phyloP scores from a whole-genome alignment of 2,797 vertebrate genomes.

The Melopsittacus undulatus region DNA sequence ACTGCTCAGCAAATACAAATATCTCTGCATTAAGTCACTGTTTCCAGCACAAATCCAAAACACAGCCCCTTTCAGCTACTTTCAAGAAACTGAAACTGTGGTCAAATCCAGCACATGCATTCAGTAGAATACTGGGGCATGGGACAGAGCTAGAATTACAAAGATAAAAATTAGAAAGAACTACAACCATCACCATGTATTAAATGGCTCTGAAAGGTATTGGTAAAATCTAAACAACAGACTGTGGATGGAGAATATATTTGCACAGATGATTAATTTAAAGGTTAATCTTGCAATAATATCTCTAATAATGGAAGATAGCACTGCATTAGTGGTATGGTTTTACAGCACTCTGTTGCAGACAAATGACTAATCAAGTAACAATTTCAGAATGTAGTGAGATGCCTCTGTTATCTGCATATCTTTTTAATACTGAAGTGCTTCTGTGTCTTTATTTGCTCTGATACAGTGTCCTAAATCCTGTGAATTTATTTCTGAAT shows the following conservation, averaged over 20 bases:
- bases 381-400: neutral
- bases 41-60: neutral
- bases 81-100: neutral
- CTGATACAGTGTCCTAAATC: neutral
- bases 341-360: neutral
- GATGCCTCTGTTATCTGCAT: neutral
- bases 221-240: neutral
- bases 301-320: neutral
- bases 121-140: neutral
- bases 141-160: neutral
- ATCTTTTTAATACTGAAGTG: neutral
- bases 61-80: rapidly evolving
- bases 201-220: neutral
- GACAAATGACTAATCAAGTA: neutral
- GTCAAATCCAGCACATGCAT: neutral
- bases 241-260: neutral
- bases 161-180: neutral
- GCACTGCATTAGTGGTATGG: neutral
- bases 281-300: neutral
- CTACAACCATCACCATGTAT: neutral
- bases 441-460: neutral
- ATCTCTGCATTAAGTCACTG: neutral
- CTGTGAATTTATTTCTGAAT: neutral
- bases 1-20: neutral
- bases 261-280: neutral